phyloP scores from a whole-genome alignment of 1,140 invertebrate genomes.

The Orius insidiosus region DNA sequence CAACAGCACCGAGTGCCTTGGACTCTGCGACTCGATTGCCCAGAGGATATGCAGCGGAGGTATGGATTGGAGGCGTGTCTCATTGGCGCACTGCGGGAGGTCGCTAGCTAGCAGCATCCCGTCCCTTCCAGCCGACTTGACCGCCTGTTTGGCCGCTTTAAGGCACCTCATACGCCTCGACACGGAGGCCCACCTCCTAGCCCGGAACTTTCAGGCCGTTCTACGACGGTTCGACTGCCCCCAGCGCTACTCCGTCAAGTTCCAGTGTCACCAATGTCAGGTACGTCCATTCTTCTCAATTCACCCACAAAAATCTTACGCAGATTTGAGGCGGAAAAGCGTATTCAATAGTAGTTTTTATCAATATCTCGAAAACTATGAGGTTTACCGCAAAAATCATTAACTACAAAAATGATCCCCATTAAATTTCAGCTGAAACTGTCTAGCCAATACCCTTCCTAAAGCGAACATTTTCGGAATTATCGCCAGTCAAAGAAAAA shows the following conservation, averaged over 20 bases:
- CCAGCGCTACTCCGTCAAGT: constrained; percentile 64
- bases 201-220: constrained; percentile 61
- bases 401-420: too few species aligned
- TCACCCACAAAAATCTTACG: too few species aligned
- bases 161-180: constrained; percentile 50
- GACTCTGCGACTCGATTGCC: constrained; percentile 27
- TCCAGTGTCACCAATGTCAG: constrained; percentile 69
- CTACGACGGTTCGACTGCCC: constrained; percentile 68
- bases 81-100: constrained; percentile 63
- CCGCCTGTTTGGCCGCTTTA: constrained; percentile 40
- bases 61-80: constrained; percentile 33
- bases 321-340: too few species aligned
- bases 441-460: too few species aligned
- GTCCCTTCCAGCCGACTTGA: constrained; percentile 39
- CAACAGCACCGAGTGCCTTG: constrained; percentile 28
- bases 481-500: too few species aligned
- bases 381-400: too few species aligned
- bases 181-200: constrained; percentile 49
- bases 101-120: constrained; percentile 47
- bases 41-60: constrained; percentile 1
- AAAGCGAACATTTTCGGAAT: too few species aligned
- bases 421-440: too few species aligned
- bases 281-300: constrained; percentile 33
- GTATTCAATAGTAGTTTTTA: too few species aligned
- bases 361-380: too few species aligned